Conservation (phyloP, 2,888 invertebrate genomes). For the Dolichomitus sp. region DNA sequence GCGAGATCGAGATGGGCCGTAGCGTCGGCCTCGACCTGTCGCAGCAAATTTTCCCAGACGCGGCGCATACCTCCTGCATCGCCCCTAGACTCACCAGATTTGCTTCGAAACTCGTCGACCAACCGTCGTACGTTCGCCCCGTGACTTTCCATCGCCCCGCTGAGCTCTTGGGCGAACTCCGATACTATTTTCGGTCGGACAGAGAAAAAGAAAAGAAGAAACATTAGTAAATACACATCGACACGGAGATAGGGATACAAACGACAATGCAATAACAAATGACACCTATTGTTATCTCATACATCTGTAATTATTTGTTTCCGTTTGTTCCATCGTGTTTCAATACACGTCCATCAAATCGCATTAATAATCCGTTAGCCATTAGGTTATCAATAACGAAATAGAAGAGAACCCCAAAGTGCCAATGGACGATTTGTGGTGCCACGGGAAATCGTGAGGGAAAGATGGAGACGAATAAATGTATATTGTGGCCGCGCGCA, state of each 20-base stretch:
- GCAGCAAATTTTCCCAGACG: constrained; percentile 96
- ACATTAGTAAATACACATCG: constrained; percentile 2
- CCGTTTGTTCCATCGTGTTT: not conserved
- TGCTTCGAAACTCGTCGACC: constrained; percentile 94
- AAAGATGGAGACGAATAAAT: constrained; percentile 26
- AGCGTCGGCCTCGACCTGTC: constrained; percentile 96
- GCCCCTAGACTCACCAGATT: constrained; percentile 94
- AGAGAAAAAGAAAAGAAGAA: not conserved
- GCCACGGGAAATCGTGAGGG: not conserved
- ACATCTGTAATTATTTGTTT: constrained; percentile 3
- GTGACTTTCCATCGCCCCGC: constrained; percentile 96
- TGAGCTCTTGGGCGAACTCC: constrained; percentile 96
- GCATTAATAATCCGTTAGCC: constrained; percentile 13
- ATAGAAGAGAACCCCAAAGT: not conserved
- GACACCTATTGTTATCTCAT: not conserved
- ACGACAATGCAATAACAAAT: not conserved
- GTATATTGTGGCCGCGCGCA: not conserved
- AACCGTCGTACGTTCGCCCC: constrained; percentile 95
- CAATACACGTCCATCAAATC: not conserved
- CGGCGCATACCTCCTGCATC: constrained; percentile 95
- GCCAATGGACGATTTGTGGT: not conserved
- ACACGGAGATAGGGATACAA: not conserved
- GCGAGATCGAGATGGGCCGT: constrained; percentile 95
- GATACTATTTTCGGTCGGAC: constrained; percentile 89
- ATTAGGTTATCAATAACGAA: constrained; percentile 13